Percentiles rank a stretch among this genome's conserved stretches.
phyloP scores from a whole-genome alignment of 2,113 vertebrate genomes.

The Pagrus major region DNA sequence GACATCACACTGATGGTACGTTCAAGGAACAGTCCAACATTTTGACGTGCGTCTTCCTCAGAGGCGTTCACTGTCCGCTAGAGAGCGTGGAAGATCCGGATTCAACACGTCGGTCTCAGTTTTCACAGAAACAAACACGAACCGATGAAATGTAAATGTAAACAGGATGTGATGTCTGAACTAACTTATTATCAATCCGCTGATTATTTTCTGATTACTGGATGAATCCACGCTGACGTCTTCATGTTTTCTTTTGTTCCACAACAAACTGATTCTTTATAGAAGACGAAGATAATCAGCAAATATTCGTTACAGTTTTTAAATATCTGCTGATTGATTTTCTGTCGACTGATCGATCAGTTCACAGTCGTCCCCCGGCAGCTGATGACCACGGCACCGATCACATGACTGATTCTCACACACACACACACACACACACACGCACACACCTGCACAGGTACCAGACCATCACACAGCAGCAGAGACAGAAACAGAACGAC shows the following conservation, averaged over 20 bases:
- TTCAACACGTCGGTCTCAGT: background rate
- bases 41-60: no score
- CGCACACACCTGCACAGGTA: slow-evolving; percentile 51
- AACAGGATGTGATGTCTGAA: background rate
- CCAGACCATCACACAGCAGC: slow-evolving; percentile 23
- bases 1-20: background rate
- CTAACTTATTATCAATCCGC: background rate
- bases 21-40: background rate
- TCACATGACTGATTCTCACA: slow-evolving; percentile 35
- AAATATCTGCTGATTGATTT: background rate
- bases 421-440: slow-evolving; percentile 36
- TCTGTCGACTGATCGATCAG: background rate
- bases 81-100: slow-evolving; percentile 31
- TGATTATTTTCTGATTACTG: no score
- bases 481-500: slow-evolving; percentile 26
- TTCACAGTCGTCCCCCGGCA: background rate
- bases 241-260: background rate
- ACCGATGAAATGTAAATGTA: background rate
- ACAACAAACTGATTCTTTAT: background rate
- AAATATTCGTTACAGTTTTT: background rate
- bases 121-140: background rate
- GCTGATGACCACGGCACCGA: background rate
- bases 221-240: background rate
- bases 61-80: slow-evolving; percentile 21
- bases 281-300: background rate